Conservation (phyloP, 2,797 vertebrate genomes). For the Lophotriccus pileatus region DNA sequence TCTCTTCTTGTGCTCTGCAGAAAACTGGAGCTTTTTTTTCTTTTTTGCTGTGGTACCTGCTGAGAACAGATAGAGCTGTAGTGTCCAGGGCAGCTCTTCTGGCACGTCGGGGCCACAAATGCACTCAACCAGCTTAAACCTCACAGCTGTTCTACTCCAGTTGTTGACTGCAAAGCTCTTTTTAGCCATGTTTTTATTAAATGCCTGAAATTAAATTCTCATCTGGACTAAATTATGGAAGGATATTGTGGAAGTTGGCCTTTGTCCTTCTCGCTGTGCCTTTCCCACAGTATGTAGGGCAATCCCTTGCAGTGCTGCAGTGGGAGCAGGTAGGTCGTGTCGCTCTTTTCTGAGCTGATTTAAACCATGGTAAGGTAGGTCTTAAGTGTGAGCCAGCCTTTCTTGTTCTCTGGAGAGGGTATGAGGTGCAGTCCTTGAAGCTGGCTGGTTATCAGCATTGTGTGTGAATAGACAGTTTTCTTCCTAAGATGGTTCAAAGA, state of each 20-base stretch:
- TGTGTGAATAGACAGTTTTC: background rate
- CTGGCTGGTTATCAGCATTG: background rate
- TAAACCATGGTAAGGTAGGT: background rate
- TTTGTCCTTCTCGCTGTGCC: background rate
- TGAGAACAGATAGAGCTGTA: background rate
- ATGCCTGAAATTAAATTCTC: background rate
- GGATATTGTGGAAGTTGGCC: background rate
- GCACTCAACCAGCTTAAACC: background rate
- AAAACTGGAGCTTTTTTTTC: background rate
- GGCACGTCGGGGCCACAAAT: background rate
- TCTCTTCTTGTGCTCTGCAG: background rate
- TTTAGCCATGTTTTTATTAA: background rate
- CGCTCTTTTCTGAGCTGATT: background rate
- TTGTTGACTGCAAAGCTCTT: background rate
- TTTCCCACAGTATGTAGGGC: background rate
- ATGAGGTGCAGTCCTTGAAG: background rate
- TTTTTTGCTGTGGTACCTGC: background rate
- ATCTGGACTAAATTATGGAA: background rate
- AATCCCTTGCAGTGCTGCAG: background rate
- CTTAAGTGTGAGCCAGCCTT: background rate
- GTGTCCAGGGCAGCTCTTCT: background rate
- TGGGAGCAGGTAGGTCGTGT: background rate
- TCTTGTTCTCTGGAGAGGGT: background rate
- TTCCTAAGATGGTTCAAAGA: background rate
- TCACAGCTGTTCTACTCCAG: background rate